These are phyloP conservation scores for Melinaea menophilus DNA, from an alignment of 2,888 invertebrate species.

Conservation along the genomic window DNA sequence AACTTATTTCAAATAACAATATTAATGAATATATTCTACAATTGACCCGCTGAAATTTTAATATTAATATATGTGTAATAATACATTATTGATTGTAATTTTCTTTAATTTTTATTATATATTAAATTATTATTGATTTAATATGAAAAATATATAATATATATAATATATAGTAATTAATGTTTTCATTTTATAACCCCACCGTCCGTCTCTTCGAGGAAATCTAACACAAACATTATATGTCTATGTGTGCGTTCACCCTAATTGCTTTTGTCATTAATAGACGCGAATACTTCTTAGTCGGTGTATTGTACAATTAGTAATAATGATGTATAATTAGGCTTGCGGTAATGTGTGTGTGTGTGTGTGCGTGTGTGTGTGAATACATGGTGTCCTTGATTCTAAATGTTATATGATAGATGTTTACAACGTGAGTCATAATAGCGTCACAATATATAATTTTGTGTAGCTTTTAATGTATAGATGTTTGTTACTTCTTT, in stretches of 20 bases:
- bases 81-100: too few species aligned
- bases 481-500: neutral
- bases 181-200: conserved; percentile 20
- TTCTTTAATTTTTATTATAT: neutral
- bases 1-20: conserved; percentile 5
- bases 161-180: conserved; percentile 13
- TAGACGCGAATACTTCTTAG: conserved; percentile 77
- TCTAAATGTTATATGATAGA: neutral
- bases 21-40: conserved; percentile 1
- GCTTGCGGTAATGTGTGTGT: conserved; percentile 44
- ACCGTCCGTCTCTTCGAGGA: conserved; percentile 24
- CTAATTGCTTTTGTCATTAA: conserved; percentile 78
- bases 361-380: conserved; percentile 38
- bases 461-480: neutral
- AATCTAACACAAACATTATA: conserved; percentile 28
- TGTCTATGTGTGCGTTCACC: conserved; percentile 57
- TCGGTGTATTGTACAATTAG: conserved; percentile 73
- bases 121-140: neutral
- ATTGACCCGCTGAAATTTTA: too few species aligned
- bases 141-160: neutral
- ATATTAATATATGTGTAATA: too few species aligned
- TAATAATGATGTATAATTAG: conserved; percentile 76
- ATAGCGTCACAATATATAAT: neutral
- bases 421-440: conserved; percentile 2
- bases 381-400: conserved; percentile 17